A percentile compares a stretch with the other conserved stretches of the same genome.
phyloP scores from a whole-genome alignment of 1,140 invertebrate genomes.

The Plodia interpunctella region DNA sequence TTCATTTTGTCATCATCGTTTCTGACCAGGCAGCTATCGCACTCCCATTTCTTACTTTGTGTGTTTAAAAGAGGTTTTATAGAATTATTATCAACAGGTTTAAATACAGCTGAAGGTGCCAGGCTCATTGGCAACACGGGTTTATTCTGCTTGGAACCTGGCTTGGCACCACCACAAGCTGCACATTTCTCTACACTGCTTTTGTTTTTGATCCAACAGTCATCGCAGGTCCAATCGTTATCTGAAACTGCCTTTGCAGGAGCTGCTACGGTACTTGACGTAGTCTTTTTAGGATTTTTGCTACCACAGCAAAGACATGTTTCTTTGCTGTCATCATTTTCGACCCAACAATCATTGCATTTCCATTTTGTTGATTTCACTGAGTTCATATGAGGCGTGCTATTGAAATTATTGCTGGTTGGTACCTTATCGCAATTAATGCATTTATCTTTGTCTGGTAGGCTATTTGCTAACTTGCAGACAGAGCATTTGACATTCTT shows the following conservation, averaged over 20 bases:
- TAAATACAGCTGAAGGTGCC: constrained; percentile 10
- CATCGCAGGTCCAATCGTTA: constrained; percentile 79
- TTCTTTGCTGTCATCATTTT: constrained; percentile 75
- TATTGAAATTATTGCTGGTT: constrained; percentile 14
- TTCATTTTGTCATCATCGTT: constrained; percentile 77
- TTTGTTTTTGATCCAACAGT: constrained; percentile 80
- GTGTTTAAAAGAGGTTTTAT: constrained; percentile 33
- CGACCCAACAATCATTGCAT: constrained; percentile 80
- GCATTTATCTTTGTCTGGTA: constrained; percentile 25
- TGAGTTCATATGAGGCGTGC: not conserved
- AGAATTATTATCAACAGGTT: not conserved
- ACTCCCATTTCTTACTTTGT: constrained; percentile 80
- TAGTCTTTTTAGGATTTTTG: constrained; percentile 23
- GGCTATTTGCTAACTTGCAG: constrained; percentile 22
- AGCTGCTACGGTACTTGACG: constrained; percentile 55
- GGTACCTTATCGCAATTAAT: constrained; percentile 25
- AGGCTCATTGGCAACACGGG: constrained; percentile 27
- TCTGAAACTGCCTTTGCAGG: constrained; percentile 26
- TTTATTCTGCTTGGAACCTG: constrained; percentile 40
- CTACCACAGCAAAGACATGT: constrained; percentile 82
- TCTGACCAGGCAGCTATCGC: constrained; percentile 80
- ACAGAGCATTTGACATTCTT: constrained; percentile 24
- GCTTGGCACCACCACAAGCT: constrained; percentile 75
- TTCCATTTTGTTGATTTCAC: constrained; percentile 76
- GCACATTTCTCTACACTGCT: constrained; percentile 74